Percentiles rank a stretch among this genome's conserved stretches.
phyloP scores from a whole-genome alignment of 2,113 vertebrate species.

The Trichomycterus rosablanca region DNA sequence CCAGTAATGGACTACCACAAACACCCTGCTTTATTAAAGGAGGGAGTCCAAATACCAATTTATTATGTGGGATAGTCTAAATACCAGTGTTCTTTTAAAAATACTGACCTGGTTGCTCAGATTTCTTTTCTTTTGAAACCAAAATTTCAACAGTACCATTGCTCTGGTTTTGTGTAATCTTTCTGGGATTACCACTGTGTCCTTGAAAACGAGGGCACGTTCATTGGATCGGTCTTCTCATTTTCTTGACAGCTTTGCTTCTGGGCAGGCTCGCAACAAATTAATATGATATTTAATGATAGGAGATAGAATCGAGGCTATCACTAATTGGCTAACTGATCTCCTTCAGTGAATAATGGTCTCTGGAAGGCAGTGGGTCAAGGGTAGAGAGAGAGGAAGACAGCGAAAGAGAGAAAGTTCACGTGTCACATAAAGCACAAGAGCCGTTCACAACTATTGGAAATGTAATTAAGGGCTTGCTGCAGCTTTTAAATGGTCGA shows the following conservation, averaged over 20 bases:
- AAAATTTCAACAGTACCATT: too few relatives aligned
- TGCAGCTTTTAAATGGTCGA: constrained; percentile 67
- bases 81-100: too few relatives aligned
- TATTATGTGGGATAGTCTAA: too few relatives aligned
- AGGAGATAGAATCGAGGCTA: constrained; percentile 55
- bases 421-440: constrained; percentile 56
- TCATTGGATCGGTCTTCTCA: constrained; percentile 43
- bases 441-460: constrained; percentile 59
- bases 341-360: constrained; percentile 60
- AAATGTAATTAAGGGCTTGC: constrained; percentile 69
- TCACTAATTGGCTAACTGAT: constrained; percentile 67
- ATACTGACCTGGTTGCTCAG: too few relatives aligned
- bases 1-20: too few relatives aligned
- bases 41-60: constrained; percentile 2
- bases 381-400: constrained; percentile 51
- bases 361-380: constrained; percentile 55
- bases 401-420: constrained; percentile 49
- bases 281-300: constrained; percentile 51
- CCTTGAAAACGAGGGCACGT: constrained; percentile 58
- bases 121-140: too few relatives aligned
- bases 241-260: constrained; percentile 53
- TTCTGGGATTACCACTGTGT: constrained; percentile 37
- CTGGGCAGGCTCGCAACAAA: constrained; percentile 38
- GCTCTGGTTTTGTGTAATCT: constrained; percentile 1
- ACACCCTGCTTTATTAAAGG: constrained; percentile 26